Conservation (phyloP, 2,797 vertebrate species). For the Scyliorhinus canicula region DNA sequence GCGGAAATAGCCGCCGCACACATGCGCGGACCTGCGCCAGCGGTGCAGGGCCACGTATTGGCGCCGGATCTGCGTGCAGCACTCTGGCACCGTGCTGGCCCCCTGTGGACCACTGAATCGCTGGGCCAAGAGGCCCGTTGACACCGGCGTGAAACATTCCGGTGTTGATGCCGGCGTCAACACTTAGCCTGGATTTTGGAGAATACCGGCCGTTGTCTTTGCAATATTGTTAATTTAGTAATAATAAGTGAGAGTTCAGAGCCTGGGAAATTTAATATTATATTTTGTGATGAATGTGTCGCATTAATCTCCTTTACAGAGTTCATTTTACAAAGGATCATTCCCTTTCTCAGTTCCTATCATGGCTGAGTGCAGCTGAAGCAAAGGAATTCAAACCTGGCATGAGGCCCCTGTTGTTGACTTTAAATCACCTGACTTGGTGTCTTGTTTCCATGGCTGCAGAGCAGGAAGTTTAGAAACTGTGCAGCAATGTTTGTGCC, state of each 20-base stretch:
- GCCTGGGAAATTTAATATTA: neutral
- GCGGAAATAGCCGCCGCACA: too few relatives aligned
- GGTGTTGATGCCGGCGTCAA: too few relatives aligned
- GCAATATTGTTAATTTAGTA: neutral
- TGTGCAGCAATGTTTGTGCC: neutral
- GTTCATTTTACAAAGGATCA: neutral
- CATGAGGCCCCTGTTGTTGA: neutral
- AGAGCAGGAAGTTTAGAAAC: slow-evolving; percentile 24
- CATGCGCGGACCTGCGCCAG: too few relatives aligned
- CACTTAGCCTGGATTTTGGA: too few relatives aligned
- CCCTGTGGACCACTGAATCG: too few relatives aligned
- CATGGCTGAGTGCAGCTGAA: neutral
- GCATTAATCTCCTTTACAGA: neutral
- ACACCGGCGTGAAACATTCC: too few relatives aligned
- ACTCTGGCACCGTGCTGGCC: too few relatives aligned
- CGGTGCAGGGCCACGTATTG: too few relatives aligned
- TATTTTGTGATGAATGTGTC: neutral
- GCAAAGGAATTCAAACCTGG: neutral
- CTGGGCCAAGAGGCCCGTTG: too few relatives aligned
- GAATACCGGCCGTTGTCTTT: too few relatives aligned
- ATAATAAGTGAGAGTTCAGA: neutral
- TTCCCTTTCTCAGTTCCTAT: neutral
- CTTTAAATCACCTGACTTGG: slow-evolving; percentile 15
- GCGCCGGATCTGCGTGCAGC: too few relatives aligned
- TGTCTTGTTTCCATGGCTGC: slow-evolving; percentile 19